A percentile compares a stretch with the other conserved stretches of the same genome.
These are phyloP conservation scores for Todus mexicanus DNA, from an alignment of 2,797 vertebrate species.

Conservation along the genomic window DNA sequence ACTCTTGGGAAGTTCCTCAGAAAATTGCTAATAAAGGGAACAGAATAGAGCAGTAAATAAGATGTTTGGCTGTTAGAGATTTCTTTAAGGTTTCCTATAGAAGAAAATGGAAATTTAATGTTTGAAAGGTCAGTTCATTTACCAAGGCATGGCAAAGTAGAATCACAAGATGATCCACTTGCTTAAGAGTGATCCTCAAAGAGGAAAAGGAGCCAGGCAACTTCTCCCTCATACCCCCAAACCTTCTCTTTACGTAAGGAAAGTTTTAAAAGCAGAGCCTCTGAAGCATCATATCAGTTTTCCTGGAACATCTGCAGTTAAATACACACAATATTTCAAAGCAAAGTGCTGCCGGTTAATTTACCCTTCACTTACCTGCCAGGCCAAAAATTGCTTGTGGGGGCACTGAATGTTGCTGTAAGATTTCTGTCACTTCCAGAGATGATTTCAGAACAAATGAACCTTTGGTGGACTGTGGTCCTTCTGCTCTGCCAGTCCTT, in stretches of 20 bases:
- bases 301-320: neutral
- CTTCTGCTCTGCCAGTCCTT: neutral
- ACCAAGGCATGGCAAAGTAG: neutral
- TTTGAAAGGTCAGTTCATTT: neutral
- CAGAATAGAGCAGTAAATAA: neutral
- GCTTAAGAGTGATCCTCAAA: neutral
- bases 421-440: neutral
- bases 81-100: neutral
- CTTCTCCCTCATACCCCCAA: neutral
- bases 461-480: neutral
- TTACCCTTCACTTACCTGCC: neutral
- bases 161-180: neutral
- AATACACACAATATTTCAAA: neutral
- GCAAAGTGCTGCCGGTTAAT: neutral
- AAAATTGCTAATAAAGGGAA: neutral
- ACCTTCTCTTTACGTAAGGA: neutral
- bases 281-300: neutral
- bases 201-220: neutral
- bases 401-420: neutral
- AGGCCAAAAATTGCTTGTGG: neutral
- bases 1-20: neutral
- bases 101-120: neutral
- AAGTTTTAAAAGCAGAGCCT: neutral
- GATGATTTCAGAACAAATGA: neutral
- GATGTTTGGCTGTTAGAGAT: neutral